Evolutionary conservation across 2,888 invertebrate species (phyloP), one percentile per base, ranked within the genome.

Genomic region (Orthonevra nobilis): DNA sequence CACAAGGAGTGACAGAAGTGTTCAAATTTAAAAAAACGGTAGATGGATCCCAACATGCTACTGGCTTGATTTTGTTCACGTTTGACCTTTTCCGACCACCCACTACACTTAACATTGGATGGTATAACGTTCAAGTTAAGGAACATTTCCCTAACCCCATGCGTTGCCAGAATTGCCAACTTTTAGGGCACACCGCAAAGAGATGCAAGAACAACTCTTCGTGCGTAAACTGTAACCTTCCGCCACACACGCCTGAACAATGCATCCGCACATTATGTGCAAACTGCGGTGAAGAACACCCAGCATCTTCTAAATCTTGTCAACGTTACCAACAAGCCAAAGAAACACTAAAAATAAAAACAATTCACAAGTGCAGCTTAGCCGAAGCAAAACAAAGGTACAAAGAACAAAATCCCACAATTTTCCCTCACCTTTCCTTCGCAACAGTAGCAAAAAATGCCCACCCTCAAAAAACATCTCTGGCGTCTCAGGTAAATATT

Each of bases 21-120:
- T n/a, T n/a, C n/a, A n/a, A n/a, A n/a, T n/a, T n/a, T n/a, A n/a
- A n/a, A n/a, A n/a, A n/a, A n/a, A n/a, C n/a, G n/a, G n/a, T n/a
- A n/a, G n/a, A n/a, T n/a, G n/a, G n/a, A n/a, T n/a, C 4, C 3
- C 52, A 48, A 48, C 17, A 15, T 2, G 5, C 28, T 12, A 20
- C 66, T 7, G 54, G 46, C n/a, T 10, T 54, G n/a, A 15, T 66
- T 12, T 44, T 52, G 0, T 17, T 64, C 3, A 54, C 52, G 2
- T 54, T 54, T n/a, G 52, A 64, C n/a, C 17, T 17, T 2, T 66
- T 54, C 44, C 44, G 44, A 3, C 44, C 54, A 2, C 56, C 66
- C 0, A 26, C 28, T 3, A 30, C 19, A 0, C 54, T 66, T 1
- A 36, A 26, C 10, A 9, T 66, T 14, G 44, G 36, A 4, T 56